Evolutionary conservation across 2,113 vertebrate genomes (phyloP), one percentile per base, ranked within the genome.

Genomic region (Galeopterus variegatus): DNA sequence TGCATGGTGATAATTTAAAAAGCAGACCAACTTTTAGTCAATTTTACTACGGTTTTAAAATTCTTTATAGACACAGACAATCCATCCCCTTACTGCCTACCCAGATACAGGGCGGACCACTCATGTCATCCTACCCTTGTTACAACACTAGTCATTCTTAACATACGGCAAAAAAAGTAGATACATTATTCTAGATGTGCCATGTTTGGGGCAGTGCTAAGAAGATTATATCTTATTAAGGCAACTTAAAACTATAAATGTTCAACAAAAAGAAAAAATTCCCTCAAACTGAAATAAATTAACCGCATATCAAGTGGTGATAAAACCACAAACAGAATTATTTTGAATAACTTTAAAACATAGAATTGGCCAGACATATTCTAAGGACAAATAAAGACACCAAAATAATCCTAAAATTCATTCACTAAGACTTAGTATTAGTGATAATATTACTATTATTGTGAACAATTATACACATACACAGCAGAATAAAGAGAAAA

Each of bases 341-440:
- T n/a, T 77, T 8, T 64, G 60, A 54, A 90, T 64, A 93, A 76
- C 58, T 94, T 81, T 73, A 81, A 82, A 88, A 88, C 41, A 11
- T 31, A 82, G 45, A 82, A 54, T 26, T 81, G 54, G 62, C 69
- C 26, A 58, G 11, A n/a, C 65, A 83, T n/a, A 31, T 41, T 72
- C 58, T 73, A 83, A 48, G 33, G 41, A 80, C 21, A 87, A 41
- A 60, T 1, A 58, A 28, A 60, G 75, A 31, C 45, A 70, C 10
- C 18, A 64, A 77, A 87, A 60, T 79, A 54, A 60, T 60, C 50
- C 15, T 48, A 67, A 83, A 26, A 56, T 90, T 83, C 21, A 56
- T 45, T 94, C n/a, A 82, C 26, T 72, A 41, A 41, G 28, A 56
- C 67, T 72, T 54, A 36, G 17, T 13, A 84, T 65, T 52, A 67